Percentiles rank a stretch among this genome's conserved stretches.
Evolutionary conservation across 2,888 invertebrate genomes (phyloP).

Genomic region (Yponomeuta malinellus): DNA sequence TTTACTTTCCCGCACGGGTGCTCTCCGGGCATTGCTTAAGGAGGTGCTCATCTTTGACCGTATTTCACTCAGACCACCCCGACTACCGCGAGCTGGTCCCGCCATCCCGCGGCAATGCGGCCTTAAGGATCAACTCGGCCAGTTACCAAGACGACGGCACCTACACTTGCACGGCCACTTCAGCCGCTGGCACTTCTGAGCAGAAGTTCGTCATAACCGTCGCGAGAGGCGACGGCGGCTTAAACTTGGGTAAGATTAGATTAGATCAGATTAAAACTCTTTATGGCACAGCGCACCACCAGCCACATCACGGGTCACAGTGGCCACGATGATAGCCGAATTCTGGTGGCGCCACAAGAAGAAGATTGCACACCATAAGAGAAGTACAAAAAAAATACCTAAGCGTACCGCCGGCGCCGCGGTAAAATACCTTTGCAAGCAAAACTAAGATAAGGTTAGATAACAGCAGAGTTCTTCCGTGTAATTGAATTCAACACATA

Average conservation of each 20-base stretch:
- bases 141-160: slow-evolving; percentile 78
- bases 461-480: too few relatives aligned
- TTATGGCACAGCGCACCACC: neutral
- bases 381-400: too few relatives aligned
- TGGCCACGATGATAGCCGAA: too few relatives aligned
- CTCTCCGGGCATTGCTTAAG: too few relatives aligned
- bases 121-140: slow-evolving; percentile 40
- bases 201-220: slow-evolving; percentile 79
- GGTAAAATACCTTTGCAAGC: slow-evolving; percentile 18
- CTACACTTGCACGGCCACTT: slow-evolving; percentile 83
- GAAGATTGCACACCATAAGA: too few relatives aligned
- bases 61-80: slow-evolving; percentile 25
- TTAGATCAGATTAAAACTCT: slow-evolving; percentile 10
- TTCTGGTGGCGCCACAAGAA: too few relatives aligned
- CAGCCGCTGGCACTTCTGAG: slow-evolving; percentile 78
- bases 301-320: too few relatives aligned
- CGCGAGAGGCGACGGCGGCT: slow-evolving; percentile 54
- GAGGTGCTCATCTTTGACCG: neutral
- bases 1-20: too few relatives aligned
- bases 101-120: slow-evolving; percentile 43
- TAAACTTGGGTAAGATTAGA: slow-evolving; percentile 27
- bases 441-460: too few relatives aligned
- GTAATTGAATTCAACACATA: too few relatives aligned
- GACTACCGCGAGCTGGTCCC: slow-evolving; percentile 38
- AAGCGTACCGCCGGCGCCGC: too few relatives aligned